Base-by-base conservation (phyloP, 1,140 invertebrate genomes). In the Cecropterus lyciades region DNA sequence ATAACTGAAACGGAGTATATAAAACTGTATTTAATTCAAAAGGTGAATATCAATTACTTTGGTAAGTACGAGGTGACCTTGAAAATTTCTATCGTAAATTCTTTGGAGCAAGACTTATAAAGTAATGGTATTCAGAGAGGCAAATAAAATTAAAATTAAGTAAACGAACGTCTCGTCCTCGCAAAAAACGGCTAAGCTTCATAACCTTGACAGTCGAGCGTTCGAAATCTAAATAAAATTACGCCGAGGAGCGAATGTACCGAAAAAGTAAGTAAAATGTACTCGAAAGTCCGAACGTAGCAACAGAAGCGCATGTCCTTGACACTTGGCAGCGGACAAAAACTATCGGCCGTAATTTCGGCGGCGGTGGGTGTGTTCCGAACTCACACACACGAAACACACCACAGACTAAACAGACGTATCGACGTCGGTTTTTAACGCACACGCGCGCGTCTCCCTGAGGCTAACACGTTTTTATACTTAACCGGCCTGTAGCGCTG, bases 301-400 rank as follows among this genome's bases (percentile, higher is more conserved):
- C 82, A 87, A 89, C 87, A 85, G 82, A 79, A 72, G 68, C 74
- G 72, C 69, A 69, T 80, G 83, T 83, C 87, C 87, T 89, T 89
- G 87, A 89, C 87, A 89, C 87, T 89, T 77, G 77, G 66, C 77
- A 70, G 80, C 86, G 86, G 84, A 74, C 86, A 89, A 85, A 89
- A 85, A 83, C 77, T 85, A 79, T 77, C 81, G 78, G 73, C 76
- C 82, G 81, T 65, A 87, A 87, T 84, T 86, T 87, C 79, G 80
- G 82, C 82, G 75, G 42, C 70, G 75, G 75, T 85, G 81, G 82
- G 82, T 85, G 81, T 84, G 82, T 78, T 83, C 72, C 52, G 48
- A 59, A 49, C 69, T 69, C 66, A 84, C 83, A 60, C 81, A 78
- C 71, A 75, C 77, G 67, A 40, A 49, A 43, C 46, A 65, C 17